Conservation (phyloP, 2,113 vertebrate species). For the Lycaon pictus region DNA sequence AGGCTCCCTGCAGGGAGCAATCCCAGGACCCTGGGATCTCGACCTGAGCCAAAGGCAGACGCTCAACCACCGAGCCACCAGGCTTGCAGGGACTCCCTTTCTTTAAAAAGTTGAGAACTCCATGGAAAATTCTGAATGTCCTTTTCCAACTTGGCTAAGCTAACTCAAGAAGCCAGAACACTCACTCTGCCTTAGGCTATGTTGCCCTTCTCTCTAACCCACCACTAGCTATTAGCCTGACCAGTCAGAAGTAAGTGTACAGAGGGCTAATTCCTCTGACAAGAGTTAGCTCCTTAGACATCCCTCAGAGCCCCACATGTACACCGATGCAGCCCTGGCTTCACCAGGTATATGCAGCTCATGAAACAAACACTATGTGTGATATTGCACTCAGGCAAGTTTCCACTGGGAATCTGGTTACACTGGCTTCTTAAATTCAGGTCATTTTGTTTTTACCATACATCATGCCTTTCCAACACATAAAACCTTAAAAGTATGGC, state of each 20-base stretch:
- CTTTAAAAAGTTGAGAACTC: not conserved
- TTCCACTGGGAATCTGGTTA: not conserved
- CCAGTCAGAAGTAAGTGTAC: not conserved
- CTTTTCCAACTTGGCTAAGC: not conserved
- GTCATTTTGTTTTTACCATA: not conserved
- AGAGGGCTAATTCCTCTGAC: not conserved
- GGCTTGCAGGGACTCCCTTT: not conserved
- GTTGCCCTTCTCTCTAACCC: not conserved
- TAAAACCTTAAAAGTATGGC: not conserved
- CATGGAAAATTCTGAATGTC: not conserved
- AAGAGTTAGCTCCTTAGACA: not conserved
- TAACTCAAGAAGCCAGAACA: not conserved
- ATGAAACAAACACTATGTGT: not conserved
- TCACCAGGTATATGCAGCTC: not conserved
- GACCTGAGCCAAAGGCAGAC: no score
- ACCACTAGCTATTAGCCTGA: no score
- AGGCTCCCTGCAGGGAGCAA: no score
- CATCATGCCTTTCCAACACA: not conserved
- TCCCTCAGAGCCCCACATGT: not conserved
- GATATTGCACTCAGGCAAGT: not conserved
- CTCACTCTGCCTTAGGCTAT: not conserved
- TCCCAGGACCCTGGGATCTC: no score
- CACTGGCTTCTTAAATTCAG: not conserved
- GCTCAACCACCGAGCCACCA: no score
- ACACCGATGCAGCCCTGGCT: accelerated